A percentile compares a stretch with the other conserved stretches of the same genome.
Conservation (phyloP, 2,888 invertebrate species). For the Punctoribates punctum region DNA sequence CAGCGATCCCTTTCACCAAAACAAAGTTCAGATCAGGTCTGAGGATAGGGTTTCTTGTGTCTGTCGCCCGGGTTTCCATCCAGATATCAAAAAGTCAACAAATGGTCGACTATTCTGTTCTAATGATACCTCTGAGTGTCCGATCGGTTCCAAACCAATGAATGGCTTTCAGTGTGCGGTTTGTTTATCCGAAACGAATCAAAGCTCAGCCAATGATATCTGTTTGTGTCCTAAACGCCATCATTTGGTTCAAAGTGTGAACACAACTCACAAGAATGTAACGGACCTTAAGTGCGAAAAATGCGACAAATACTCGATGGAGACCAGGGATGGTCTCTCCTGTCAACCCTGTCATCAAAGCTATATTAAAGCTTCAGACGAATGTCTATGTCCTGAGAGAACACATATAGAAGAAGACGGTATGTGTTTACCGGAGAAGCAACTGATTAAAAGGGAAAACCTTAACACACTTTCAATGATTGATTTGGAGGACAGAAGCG, state of each 20-base stretch:
- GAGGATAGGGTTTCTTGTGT: slow-evolving; percentile 52
- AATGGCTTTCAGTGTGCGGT: slow-evolving; percentile 13
- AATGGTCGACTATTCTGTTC: background rate
- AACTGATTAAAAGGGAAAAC: background rate
- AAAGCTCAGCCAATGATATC: background rate
- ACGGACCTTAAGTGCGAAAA: background rate
- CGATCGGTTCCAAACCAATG: background rate
- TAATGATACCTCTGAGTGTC: slow-evolving; percentile 9
- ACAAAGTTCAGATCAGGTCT: background rate
- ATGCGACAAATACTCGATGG: background rate
- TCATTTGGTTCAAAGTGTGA: background rate
- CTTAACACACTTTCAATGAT: background rate
- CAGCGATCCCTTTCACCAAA: background rate
- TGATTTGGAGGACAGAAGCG: background rate
- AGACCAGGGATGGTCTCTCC: background rate
- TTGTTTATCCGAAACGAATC: background rate
- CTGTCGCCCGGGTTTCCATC: slow-evolving; percentile 10
- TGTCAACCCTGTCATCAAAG: slow-evolving; percentile 15
- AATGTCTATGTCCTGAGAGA: background rate
- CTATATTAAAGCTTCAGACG: background rate
- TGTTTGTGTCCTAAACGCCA: background rate
- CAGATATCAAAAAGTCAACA: background rate
- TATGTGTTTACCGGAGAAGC: slow-evolving; percentile 2
- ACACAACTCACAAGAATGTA: background rate
- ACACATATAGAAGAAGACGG: slow-evolving; percentile 18